Conservation (phyloP, 2,113 vertebrate genomes). For the Coturnix japonica region DNA sequence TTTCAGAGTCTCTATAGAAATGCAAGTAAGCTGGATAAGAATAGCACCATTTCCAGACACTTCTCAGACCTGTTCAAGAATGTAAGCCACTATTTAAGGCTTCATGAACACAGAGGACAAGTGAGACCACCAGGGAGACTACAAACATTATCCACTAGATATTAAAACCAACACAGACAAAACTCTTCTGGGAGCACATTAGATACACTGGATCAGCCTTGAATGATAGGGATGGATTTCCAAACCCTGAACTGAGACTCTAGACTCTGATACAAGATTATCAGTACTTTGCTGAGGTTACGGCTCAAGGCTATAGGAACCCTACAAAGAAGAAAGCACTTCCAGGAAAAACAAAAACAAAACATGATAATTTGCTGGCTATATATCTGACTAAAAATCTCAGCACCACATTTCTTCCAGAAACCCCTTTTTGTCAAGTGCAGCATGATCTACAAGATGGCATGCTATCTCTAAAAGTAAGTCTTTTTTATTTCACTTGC, state of each 20-base stretch:
- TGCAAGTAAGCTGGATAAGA: background rate
- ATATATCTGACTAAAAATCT: background rate
- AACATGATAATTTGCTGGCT: background rate
- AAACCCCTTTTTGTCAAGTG: background rate
- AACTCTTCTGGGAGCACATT: background rate
- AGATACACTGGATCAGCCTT: background rate
- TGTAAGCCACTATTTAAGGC: background rate
- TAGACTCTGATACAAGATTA: background rate
- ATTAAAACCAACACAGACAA: background rate
- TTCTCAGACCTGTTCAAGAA: background rate
- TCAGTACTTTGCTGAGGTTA: background rate
- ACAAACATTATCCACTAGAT: background rate
- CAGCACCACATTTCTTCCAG: background rate
- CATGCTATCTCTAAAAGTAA: background rate
- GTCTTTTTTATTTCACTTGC: background rate
- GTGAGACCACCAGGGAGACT: background rate
- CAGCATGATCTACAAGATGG: background rate
- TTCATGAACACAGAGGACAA: background rate
- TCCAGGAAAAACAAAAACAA: background rate
- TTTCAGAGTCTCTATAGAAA: background rate
- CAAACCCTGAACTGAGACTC: background rate
- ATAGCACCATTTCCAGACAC: background rate
- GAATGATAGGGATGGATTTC: background rate
- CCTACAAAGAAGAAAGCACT: accelerated
- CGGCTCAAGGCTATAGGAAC: background rate